Base-by-base conservation (phyloP, 2,888 invertebrate species). In the Acanthosoma haemorrhoidale region DNA sequence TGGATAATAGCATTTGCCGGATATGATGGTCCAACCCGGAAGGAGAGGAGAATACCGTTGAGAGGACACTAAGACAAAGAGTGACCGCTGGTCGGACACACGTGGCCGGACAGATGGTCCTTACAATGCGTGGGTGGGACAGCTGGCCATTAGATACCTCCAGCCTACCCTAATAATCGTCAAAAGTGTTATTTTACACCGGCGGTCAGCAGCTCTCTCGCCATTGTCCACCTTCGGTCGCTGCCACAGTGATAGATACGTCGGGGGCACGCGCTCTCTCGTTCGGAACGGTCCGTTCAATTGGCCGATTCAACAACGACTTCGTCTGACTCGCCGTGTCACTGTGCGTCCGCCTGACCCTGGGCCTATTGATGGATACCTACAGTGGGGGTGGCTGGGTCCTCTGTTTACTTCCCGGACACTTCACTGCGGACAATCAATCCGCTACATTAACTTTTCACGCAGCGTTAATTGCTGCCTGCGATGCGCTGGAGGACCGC, bases 181-280 rank as follows among this genome's bases (percentile, higher is more conserved):
- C 39, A 39, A 64, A 41, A 64, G 64, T 64, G 64, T 64, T 64
- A 64, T 64, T 64, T 64, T 64, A 64, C 64, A 38, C 21, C n/a
- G n/a, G 38, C 18, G 3, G 57, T n/a, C n/a, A n/a, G n/a, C n/a
- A n/a, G n/a, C n/a, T n/a, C n/a, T n/a, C n/a, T n/a, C n/a, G n/a
- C n/a, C n/a, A n/a, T n/a, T n/a, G 3, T 6, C 21, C 51, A n/a
- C 21, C 29, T 51, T 21, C 29, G 51, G 25, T 6, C 25, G 29
- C 25, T 51, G 51, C 51, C 51, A 51, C 61, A 16, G 61, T 61
- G 61, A 61, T 61, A 61, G 61, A 61, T 61, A 61, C 36, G 32
- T 61, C 34, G 32, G 16, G 21, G 38, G 13, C 61, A 61, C 61
- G 61, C 61, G 51, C 51, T 51, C n/a, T n/a, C 25, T 51, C 51